Conservation (phyloP, 1,140 invertebrate genomes). For the Ips typographus region DNA sequence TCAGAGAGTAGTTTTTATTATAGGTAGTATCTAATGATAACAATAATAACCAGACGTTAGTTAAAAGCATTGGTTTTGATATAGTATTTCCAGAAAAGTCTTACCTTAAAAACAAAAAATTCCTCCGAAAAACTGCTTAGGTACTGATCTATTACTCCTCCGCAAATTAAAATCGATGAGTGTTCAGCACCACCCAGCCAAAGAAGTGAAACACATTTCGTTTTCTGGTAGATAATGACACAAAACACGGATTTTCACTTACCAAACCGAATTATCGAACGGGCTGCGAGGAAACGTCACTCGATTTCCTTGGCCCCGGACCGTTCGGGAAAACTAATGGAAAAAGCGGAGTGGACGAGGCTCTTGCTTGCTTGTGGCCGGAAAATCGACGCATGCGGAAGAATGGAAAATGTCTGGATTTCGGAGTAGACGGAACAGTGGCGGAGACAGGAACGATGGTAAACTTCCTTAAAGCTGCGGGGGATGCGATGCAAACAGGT, state of each 20-base stretch:
- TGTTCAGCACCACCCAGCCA: too few relatives aligned
- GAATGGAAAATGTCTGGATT: constrained; percentile 21
- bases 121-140: too few relatives aligned
- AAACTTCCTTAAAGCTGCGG: too few relatives aligned
- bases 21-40: too few relatives aligned
- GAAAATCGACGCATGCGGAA: constrained; percentile 26
- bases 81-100: too few relatives aligned
- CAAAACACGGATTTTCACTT: constrained; percentile 5
- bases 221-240: not conserved
- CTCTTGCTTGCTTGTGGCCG: constrained; percentile 2
- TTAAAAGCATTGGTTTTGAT: too few relatives aligned
- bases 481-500: too few relatives aligned
- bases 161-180: too few relatives aligned
- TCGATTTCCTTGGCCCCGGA: constrained; percentile 8
- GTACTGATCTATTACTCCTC: too few relatives aligned
- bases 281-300: constrained; percentile 3
- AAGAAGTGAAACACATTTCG: not conserved
- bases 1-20: too few relatives aligned
- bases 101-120: too few relatives aligned
- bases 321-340: constrained; percentile 11
- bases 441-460: not conserved
- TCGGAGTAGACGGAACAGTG: constrained; percentile 5
- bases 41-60: too few relatives aligned
- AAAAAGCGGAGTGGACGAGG: constrained; percentile 4
- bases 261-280: constrained; percentile 15